Evolutionary conservation across 2,888 invertebrate species (phyloP).

Genomic region (Nymphalis c-album): DNA sequence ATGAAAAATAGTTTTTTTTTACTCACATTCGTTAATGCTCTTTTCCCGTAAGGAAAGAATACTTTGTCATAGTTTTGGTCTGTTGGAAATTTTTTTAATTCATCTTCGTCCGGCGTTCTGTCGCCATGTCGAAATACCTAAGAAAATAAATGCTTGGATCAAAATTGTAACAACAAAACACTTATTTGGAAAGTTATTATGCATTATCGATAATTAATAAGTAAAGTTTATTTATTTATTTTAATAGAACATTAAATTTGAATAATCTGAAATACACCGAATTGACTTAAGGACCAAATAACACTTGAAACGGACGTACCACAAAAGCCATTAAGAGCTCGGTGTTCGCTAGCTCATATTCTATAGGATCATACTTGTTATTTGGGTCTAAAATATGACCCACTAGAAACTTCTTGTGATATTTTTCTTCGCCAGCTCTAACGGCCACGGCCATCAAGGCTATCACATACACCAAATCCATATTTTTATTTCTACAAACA

Average conservation of each 20-base stretch:
- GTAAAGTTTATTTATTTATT: no score
- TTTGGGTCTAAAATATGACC: slow-evolving; percentile 48
- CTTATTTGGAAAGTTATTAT: not conserved
- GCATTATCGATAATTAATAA: no score
- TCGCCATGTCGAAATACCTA: slow-evolving; percentile 87
- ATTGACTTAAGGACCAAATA: not conserved
- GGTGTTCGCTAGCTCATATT: slow-evolving; percentile 53
- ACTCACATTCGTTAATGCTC: slow-evolving; percentile 84
- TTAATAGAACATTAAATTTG: no score
- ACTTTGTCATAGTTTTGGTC: slow-evolving; percentile 60
- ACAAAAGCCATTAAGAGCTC: slow-evolving; percentile 62
- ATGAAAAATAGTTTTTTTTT: not conserved
- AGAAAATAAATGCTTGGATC: not conserved
- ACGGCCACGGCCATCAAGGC: slow-evolving; percentile 46
- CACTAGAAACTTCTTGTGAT: slow-evolving; percentile 32
- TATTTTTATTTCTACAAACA: slow-evolving; percentile 37
- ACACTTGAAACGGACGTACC: slow-evolving; percentile 54
- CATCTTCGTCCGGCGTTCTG: slow-evolving; percentile 83
- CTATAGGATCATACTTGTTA: slow-evolving; percentile 42
- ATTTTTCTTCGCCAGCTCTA: slow-evolving; percentile 42
- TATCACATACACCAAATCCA: slow-evolving; percentile 52
- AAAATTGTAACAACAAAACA: not conserved
- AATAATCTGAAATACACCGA: no score
- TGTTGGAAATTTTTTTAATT: slow-evolving; percentile 77
- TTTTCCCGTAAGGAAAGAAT: slow-evolving; percentile 84